Base-by-base conservation (phyloP, 2,888 invertebrate species). In the Apamea monoglypha region DNA sequence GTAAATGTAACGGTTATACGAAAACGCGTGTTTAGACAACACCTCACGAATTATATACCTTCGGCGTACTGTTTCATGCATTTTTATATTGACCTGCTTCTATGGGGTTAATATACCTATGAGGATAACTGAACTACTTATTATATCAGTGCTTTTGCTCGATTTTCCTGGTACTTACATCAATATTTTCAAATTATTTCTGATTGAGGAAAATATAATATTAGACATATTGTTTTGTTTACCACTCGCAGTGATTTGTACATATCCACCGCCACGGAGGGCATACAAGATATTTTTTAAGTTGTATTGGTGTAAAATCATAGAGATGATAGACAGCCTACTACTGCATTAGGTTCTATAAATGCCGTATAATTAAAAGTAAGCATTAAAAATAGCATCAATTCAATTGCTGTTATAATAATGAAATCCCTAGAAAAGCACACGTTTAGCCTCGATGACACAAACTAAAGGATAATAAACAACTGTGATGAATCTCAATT, bases 1-100 rank as follows among this genome's bases (percentile, higher is more conserved):
- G 94, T 93, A 86, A 90, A 91, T 90, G 88, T 91, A 95, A 95
- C 96, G 92, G 96, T 95, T 93, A 93, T 88, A 91, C 88, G 83
- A 92, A 93, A 93, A 94, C 93, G 92, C 93, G 83, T 92, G 93
- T 91, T 92, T 88, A 87, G 86, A 85, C 90, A 85, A 74, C 84
- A 81, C 83, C 76, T 88, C 81, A 84, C 87, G 87, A 90, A 90
- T 90, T 89, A 87, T 85, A 87, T 87, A 86, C 78, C 83, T 79
- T 85, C 63, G 72, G 82, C 71, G 69, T 81, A 76, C 70, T 80
- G 71, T 82, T 80, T 80, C 36, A 69, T 82, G 70, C 70, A 86
- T 87, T 83, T 86, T 85, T 89, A 77, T 85, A 77, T 76, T 81
- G 78, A 50, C 76, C 73, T 73, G 56, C 67, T 78, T 82, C 16